Percentiles rank a stretch among this genome's conserved stretches.
These are phyloP conservation scores for Thripadectes ignobilis DNA, from an alignment of 2,797 vertebrate genomes.

Conservation along the genomic window DNA sequence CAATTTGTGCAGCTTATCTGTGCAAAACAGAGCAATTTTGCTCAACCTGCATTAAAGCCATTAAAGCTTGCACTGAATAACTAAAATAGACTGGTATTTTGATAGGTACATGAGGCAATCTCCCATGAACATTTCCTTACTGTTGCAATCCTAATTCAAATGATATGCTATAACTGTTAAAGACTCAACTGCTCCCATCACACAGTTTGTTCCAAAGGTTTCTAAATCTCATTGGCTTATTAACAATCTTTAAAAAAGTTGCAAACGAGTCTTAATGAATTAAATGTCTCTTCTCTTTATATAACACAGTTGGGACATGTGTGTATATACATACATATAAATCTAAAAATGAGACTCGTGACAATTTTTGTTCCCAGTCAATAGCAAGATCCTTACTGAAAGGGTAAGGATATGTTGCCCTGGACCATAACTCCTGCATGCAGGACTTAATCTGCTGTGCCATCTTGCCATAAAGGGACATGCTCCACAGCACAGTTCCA, in stretches of 20 bases:
- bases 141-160: background rate
- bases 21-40: background rate
- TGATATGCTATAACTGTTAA: background rate
- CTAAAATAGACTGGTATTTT: background rate
- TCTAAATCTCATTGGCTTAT: background rate
- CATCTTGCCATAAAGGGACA: background rate
- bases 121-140: background rate
- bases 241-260: background rate
- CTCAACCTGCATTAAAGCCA: background rate
- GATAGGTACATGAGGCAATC: background rate
- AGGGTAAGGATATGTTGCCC: background rate
- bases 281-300: background rate
- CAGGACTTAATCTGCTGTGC: background rate
- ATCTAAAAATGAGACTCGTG: background rate
- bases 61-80: background rate
- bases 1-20: background rate
- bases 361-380: background rate
- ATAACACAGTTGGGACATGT: rapidly evolving
- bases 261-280: background rate
- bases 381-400: background rate
- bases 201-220: background rate
- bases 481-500: background rate
- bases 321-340: background rate
- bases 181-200: background rate
- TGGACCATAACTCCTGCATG: background rate